Percentiles rank a stretch among this genome's conserved stretches.
Evolutionary conservation across 2,888 invertebrate genomes (phyloP).

Genomic region (Laspeyria flexula): DNA sequence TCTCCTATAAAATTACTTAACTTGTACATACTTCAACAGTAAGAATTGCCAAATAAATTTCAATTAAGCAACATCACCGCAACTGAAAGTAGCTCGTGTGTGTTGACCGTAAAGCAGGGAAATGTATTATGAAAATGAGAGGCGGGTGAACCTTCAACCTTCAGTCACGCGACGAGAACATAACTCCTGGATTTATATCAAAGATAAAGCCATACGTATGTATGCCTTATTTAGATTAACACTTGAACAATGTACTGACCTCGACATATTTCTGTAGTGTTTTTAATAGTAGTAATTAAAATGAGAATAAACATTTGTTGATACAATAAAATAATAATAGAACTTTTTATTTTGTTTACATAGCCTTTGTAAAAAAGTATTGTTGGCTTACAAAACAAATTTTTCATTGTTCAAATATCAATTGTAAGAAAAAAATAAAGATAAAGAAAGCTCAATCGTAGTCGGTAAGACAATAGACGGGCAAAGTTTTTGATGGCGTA

Average conservation of each 20-base stretch:
- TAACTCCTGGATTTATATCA: constrained; percentile 43
- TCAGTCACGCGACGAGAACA: constrained; percentile 46
- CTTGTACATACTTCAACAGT: no score
- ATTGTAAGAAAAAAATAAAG: no score
- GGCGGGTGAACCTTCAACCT: constrained; percentile 27
- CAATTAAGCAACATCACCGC: background rate
- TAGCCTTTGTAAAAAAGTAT: no score
- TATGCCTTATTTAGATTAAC: constrained; percentile 25
- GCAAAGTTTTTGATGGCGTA: no score
- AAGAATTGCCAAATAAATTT: background rate
- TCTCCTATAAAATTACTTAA: no score
- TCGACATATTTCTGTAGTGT: constrained; percentile 12
- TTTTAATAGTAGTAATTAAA: background rate
- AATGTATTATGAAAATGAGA: constrained; percentile 30
- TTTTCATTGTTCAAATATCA: no score
- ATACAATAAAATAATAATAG: no score
- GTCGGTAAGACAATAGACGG: no score
- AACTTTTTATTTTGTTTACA: no score
- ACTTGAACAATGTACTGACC: constrained; percentile 32
- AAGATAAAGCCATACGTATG: constrained; percentile 36
- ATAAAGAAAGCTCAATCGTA: no score
- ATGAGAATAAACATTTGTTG: no score
- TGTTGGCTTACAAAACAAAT: no score
- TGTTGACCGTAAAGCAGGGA: constrained; percentile 6
- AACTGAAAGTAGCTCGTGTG: constrained; percentile 3